phyloP scores from a whole-genome alignment of 2,797 vertebrate species.

The Galagoides demidoff region DNA sequence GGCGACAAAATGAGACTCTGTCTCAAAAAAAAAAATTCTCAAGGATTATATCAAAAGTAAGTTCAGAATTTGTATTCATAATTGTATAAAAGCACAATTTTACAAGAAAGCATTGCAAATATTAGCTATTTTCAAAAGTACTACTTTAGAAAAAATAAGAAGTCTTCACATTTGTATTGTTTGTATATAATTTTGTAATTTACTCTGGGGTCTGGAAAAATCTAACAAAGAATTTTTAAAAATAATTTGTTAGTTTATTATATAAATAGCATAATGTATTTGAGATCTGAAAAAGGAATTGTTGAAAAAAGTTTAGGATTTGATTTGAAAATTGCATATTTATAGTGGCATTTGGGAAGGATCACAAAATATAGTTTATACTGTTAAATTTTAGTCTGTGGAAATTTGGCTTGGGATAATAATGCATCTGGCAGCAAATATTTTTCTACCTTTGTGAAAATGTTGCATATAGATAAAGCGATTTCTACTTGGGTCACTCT shows the following conservation, averaged over 20 bases:
- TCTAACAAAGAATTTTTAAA: slow-evolving; percentile 22
- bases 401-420: slow-evolving; percentile 49
- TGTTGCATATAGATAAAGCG: slow-evolving; percentile 20
- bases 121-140: slow-evolving; percentile 40
- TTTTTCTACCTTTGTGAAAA: slow-evolving; percentile 44
- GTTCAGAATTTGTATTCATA: slow-evolving; percentile 62
- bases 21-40: not conserved
- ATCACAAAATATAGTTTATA: not conserved
- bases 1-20: too few relatives aligned
- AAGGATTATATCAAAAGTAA: slow-evolving; percentile 11
- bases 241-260: slow-evolving; percentile 29
- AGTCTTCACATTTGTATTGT: not conserved
- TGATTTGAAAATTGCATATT: slow-evolving; percentile 38
- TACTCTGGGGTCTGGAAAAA: not conserved
- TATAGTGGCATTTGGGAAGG: not conserved
- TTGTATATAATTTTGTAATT: not conserved
- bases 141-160: not conserved
- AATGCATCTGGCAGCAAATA: slow-evolving; percentile 6
- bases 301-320: slow-evolving; percentile 25
- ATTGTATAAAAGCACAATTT: slow-evolving; percentile 28
- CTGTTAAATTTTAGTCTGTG: slow-evolving; percentile 54
- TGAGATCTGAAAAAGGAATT: slow-evolving; percentile 36
- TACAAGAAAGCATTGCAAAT: slow-evolving; percentile 12
- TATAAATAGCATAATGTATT: slow-evolving; percentile 18
- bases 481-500: slow-evolving; percentile 27